Evolutionary conservation across 2,797 vertebrate species (phyloP), one percentile per base, ranked within the genome.

Genomic region (Meriones psammophilus): DNA sequence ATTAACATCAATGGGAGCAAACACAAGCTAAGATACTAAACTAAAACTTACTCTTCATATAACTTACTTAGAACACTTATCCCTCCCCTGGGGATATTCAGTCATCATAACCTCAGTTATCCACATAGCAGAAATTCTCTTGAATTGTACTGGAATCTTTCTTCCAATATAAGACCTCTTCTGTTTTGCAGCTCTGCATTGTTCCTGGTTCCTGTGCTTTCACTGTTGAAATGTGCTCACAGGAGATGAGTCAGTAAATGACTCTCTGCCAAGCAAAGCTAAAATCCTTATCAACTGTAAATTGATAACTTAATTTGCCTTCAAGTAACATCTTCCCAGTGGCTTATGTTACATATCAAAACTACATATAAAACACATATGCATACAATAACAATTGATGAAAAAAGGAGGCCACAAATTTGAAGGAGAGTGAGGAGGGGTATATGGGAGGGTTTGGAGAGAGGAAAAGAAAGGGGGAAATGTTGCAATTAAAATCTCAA

Each of bases 291-390:
- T 89, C 62, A 96, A 33, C 33, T 74, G 9, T 60, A 71, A 89
- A 68, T 81, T 74, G 74, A 74, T 91, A 94, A 96, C 76, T 97
- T 46, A 92, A 86, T 95, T 94, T 94, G 50, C 24, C 54, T 95
- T 83, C 80, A 92, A 94, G 78, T 81, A 28, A 83, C 20, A 80
- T 90, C 94, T 97, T 78, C 73, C 83, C 50, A 94, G 79, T 66
- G 26, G 42, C 77, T 91, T 88, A 62, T 69, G 69, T 83, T 62
- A 84, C 54, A 69, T 42, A 92, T 73, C 69, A 87, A 85, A 87
- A 91, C 66, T 77, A 64, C 39, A 91, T n/a, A 69, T 12, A 86
- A 69, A 86, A n/a, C 64, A 18, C 28, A 36, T 10, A 54, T n/a
- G 12, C 42, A n/a, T 24, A 22, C 1, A 68, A n/a, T 50, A 14